Evolutionary conservation across 2,888 invertebrate species (phyloP), one percentile per base, ranked within the genome.

Genomic region (Papilio protenor): DNA sequence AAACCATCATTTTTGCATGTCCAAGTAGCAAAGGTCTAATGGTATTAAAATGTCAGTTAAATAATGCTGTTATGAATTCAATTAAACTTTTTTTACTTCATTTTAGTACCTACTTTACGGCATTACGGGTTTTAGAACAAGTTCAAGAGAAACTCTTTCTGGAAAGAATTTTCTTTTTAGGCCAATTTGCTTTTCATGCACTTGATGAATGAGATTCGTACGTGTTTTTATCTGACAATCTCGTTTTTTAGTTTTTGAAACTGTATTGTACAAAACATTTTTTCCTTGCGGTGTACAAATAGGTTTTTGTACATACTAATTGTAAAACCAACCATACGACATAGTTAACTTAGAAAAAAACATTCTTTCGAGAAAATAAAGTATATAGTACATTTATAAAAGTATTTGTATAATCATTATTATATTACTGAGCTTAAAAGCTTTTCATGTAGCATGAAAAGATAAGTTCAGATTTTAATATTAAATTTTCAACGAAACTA

Each of bases 81-180:
- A 72, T 76, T 71, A 52, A 76, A 57, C 33, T 69, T 69, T 69
- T 61, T 69, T 69, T 45, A 66, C 40, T 57, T 40, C 45, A 33
- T 61, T 76, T 72, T 52, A n/a, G 55, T 33, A 40, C 40, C 40
- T 40, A 40, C 61, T 76, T 76, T 64, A 71, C 71, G 76, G 47
- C 21, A 72, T 61, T 71, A 49, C 59, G 59, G 27, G 33, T 71
- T 76, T 61, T 52, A 76, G 52, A 73, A 47, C 55, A 55, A 45
- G 59, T 73, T 77, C 52, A 77, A 73, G 77, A 73, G 77, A 66
- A 73, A 21, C 55, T 18, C 66, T 55, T 61, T 73, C 45, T 66
- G 66, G 77, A 77, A 77, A 77, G 73, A 57, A 77, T 73, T 73
- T 77, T 73, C 77, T 61, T 77, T 73, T 77, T 77, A 70, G 77